Base-by-base conservation (phyloP, 2,888 invertebrate genomes). In the Holacanthella duospinosa region DNA sequence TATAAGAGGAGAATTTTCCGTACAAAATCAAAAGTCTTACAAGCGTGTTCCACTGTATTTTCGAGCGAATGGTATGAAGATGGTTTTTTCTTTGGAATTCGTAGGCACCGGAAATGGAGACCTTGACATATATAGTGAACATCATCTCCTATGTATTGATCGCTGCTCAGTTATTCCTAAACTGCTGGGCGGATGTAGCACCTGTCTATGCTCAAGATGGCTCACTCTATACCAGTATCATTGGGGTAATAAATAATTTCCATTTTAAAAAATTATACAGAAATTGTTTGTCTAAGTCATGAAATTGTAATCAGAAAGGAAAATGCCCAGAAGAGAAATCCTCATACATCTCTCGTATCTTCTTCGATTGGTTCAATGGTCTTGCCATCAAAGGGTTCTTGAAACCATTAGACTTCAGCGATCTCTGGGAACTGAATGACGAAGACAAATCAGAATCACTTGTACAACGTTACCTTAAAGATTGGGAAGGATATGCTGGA, bases 331-430 rank as follows among this genome's bases (percentile, higher is more conserved):
- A 96, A 77, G 81, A 83, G 66, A 80, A 82, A 26, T 85, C 92
- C 28, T 91, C 93, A 61, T 95, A 92, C 77, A 83, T 93, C 6
- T 92, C 92, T 25, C 84, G 86, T 62, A 80, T 94, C 27, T 83
- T 89, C 1, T 95, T 91, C 78, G 84, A 87, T 73, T 97, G 96
- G 96, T 94, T 94, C 77, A 91, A 93, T 78, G 77, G 83, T 0
- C 79, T 94, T 75, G 88, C 92, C 1, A 84, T 89, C 80, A 84
- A 83, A 68, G 95, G 95, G 26, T 95, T 89, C 79, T 84, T 84
- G 64, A 85, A 87, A 71, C 88, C 92, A 19, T 78, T 97, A 66
- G 88, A 86, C 68, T 83, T 85, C 66, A 80, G 82, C 55, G 93
- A 97, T 78, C 79, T 97, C 19, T 97, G 95, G 94, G 85, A 88